Evolutionary conservation across 2,797 vertebrate species (phyloP), one percentile per base, ranked within the genome.

Genomic region (Gadopsis marmoratus): DNA sequence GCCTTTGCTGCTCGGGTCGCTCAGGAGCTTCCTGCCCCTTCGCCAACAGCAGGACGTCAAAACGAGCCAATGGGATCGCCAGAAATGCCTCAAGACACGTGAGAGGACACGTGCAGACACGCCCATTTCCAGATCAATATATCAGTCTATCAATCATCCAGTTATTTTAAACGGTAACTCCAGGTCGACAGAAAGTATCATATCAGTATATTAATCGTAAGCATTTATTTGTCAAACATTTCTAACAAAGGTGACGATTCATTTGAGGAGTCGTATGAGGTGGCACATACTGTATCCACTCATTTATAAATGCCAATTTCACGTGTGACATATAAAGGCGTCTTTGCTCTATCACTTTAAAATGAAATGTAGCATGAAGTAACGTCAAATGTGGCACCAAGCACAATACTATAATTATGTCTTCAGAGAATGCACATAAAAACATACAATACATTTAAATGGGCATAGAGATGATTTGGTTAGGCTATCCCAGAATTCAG

Each of bases 1-100:
- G 37, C 47, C 61, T 9, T 29, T 10, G 54, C 8, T 11, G 26
- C 19, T 33, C 55, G 21, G 43, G 43, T 47, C 3, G 41, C 12
- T 43, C 12, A 2, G 14, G 26, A 31, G 31, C 67, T 68, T 13
- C 48, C 81, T 39, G 35, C 67, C 71, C 68, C 66, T 33, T 51
- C 55, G 35, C 41, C 56, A 19, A 73, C 56, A 71, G 54, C 58
- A 59, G 2, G 33, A 83, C 79, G 82, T 80, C 35, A 66, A 35
- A 7, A 5, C 11, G 7, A 79, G 48, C 78, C 74, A 80, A 79
- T 85, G 14, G 53, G 55, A 51, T 58, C 35, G 9, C 7, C 12
- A 0, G 33, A 35, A 58, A 76, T 33, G 11, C 35, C 37, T 53
- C 23, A 5, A 35, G 14, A 50, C 2, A 16, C 70, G 64, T 55